Conservation (phyloP, 2,797 vertebrate genomes). For the Pseudochirops corinnae region DNA sequence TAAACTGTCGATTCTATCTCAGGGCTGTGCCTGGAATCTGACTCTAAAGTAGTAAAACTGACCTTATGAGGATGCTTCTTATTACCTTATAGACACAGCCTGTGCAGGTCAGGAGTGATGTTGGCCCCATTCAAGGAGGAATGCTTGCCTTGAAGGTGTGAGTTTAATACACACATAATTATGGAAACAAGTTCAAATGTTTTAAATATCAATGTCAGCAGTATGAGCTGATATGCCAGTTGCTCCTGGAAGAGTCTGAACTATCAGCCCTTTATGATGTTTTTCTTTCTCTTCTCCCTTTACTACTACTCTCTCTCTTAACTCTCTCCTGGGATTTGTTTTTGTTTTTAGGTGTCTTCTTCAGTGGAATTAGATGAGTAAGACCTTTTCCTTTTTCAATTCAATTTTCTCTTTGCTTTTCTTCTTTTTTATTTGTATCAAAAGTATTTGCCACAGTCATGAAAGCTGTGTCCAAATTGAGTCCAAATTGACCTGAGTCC, state of each 20-base stretch:
- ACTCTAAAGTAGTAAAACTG: constrained; percentile 40
- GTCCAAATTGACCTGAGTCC: too few relatives aligned
- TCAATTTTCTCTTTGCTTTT: too few relatives aligned
- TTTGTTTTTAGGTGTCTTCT: constrained; percentile 86
- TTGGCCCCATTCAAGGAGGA: constrained; percentile 19
- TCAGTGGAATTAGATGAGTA: constrained; percentile 85
- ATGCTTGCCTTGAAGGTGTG: constrained; percentile 53
- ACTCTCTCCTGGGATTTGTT: constrained; percentile 89
- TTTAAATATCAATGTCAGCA: constrained; percentile 40
- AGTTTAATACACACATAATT: constrained; percentile 79
- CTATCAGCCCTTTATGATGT: constrained; percentile 86
- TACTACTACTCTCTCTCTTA: constrained; percentile 88
- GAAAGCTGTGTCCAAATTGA: too few relatives aligned
- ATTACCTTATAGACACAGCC: constrained; percentile 24
- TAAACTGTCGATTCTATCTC: background rate
- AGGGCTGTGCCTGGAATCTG: background rate
- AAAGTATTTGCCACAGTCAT: too few relatives aligned
- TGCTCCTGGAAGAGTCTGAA: constrained; percentile 86
- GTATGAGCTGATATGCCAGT: constrained; percentile 78
- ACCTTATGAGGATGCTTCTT: background rate
- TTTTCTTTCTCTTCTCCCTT: constrained; percentile 87
- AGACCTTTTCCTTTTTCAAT: constrained; percentile 48
- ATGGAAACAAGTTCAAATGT: constrained; percentile 72
- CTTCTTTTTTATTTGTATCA: too few relatives aligned
- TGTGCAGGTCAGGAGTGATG: constrained; percentile 22